Evolutionary conservation across 2,888 invertebrate species (phyloP), one percentile per base, ranked within the genome.

Genomic region (Andrena minutula): DNA sequence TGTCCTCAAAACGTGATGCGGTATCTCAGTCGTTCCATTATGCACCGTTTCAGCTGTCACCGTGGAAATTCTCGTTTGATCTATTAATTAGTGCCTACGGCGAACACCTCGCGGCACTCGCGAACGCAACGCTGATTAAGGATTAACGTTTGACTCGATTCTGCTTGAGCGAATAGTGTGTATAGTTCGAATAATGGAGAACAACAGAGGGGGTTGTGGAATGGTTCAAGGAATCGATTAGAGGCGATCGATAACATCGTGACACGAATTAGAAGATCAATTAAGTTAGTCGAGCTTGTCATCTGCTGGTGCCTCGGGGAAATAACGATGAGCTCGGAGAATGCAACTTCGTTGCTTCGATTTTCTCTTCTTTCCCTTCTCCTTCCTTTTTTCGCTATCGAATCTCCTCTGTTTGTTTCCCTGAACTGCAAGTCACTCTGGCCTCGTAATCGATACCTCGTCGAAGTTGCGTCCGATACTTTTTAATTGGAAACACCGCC

Each of bases 401-500:
- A 47, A 35, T 58, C 35, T 10, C 47, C 28, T 12, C 23, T 51
- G 35, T 69, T 75, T 30, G 26, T n/a, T 58, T 56, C 60, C 26
- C 41, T 51, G 53, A 63, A 16, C 12, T 26, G 56, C 32, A 26
- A 75, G 49, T 77, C 66, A 60, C 63, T 60, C 47, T 10, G 23
- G n/a, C 58, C 56, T 63, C 16, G 56, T n/a, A 30, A 66, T 86
- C 80, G 77, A 66, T 85, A 77, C 28, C 72, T 79, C 41, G 58
- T 72, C 65, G 72, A 77, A 81, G 66, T 82, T 82, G 64, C 63
- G 20, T 41, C 83, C 88, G 77, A 89, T 89, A 89, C 84, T 89
- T 89, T 88, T 84, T 86, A 89, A 89, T 89, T 87, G 86, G 82
- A 71, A 82, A 51, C 75, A 28, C 58, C 66, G 83, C 74, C 61